Evolutionary conservation across 1,140 invertebrate genomes (phyloP).

Genomic region (Coboldia fuscipes): DNA sequence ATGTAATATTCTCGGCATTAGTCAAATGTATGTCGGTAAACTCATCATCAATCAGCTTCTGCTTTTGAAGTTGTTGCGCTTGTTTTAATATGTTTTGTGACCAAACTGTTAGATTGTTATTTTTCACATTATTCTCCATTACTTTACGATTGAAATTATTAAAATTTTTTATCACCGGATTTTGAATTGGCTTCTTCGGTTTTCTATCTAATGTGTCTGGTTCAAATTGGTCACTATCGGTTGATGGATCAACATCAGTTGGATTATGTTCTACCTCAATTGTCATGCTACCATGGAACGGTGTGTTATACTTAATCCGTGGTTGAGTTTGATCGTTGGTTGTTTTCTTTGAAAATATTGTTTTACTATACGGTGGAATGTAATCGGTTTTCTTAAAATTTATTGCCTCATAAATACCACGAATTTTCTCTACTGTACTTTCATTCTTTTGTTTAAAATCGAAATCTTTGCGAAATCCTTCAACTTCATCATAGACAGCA

Average conservation of each 20-base stretch:
- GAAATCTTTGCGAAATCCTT: conserved; percentile 17
- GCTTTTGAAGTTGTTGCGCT: too few relatives aligned
- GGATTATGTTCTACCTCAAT: conserved; percentile 45
- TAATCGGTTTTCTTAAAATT: conserved; percentile 9
- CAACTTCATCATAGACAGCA: conserved; percentile 28
- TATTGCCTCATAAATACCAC: conserved; percentile 10
- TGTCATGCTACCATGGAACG: conserved; percentile 24
- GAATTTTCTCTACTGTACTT: neutral
- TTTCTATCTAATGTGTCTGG: conserved; percentile 68
- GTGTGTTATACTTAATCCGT: conserved; percentile 19
- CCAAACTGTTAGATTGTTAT: too few relatives aligned
- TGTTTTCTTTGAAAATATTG: neutral
- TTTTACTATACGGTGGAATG: too few relatives aligned
- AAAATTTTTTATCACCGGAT: too few relatives aligned
- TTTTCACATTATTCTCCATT: too few relatives aligned
- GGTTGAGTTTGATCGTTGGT: conserved; percentile 7
- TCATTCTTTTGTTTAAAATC: conserved; percentile 2
- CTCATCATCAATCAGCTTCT: too few relatives aligned
- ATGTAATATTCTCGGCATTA: conserved; percentile 1
- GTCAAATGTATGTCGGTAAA: too few relatives aligned
- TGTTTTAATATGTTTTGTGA: too few relatives aligned
- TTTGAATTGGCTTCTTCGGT: conserved; percentile 34
- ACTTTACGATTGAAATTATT: too few relatives aligned
- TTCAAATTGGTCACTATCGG: conserved; percentile 43
- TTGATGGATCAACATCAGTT: conserved; percentile 15